Evolutionary conservation across 2,888 invertebrate species (phyloP).

Genomic region (Spodoptera exigua): DNA sequence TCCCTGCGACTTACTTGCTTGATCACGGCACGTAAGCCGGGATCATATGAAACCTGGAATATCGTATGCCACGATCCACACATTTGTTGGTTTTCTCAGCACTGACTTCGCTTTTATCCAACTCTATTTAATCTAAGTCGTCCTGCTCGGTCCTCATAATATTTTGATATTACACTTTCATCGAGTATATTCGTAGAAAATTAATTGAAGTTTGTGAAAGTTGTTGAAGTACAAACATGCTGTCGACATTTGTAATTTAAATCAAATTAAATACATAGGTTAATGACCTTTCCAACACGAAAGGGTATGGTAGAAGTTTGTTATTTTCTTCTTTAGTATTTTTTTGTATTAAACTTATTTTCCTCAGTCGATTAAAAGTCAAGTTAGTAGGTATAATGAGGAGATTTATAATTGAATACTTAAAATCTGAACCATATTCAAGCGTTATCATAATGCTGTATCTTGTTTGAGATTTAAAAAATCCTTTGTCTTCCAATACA

Average conservation of each 20-base stretch:
- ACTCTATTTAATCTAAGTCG: constrained; percentile 37
- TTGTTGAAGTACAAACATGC: constrained; percentile 11
- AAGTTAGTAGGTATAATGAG: too few species aligned
- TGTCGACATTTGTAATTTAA: too few species aligned
- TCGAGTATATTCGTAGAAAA: constrained; percentile 23
- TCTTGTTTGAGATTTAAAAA: too few species aligned
- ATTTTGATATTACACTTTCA: constrained; percentile 30
- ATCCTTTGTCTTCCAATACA: constrained; percentile 18
- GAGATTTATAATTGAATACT: too few species aligned
- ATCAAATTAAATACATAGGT: too few species aligned
- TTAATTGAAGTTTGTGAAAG: constrained; percentile 33
- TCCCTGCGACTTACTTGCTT: constrained; percentile 12
- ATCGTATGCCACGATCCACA: constrained; percentile 35
- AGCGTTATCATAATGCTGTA: too few species aligned
- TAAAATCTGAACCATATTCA: too few species aligned
- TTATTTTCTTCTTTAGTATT: too few species aligned
- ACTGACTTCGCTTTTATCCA: constrained; percentile 20
- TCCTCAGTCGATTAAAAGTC: too few species aligned
- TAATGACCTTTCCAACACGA: too few species aligned
- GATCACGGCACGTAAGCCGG: constrained; percentile 9
- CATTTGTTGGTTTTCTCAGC: constrained; percentile 17
- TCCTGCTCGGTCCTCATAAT: constrained; percentile 21
- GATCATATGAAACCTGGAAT: constrained; percentile 41
- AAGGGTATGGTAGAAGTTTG: too few species aligned
- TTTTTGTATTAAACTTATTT: too few species aligned